Conservation (phyloP, 2,888 invertebrate species). For the Clivina fossor region DNA sequence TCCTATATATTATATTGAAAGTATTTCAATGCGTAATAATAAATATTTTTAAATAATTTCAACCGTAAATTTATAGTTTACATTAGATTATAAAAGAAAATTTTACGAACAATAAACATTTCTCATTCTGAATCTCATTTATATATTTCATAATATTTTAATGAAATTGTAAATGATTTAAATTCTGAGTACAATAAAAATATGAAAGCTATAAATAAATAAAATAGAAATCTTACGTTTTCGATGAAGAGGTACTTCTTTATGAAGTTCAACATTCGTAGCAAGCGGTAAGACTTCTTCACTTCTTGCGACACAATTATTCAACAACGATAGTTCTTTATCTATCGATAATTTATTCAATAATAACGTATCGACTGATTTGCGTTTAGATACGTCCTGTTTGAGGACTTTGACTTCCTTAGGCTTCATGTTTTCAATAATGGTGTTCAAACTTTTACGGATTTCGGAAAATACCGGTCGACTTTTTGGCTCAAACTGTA, state of each 20-base stretch:
- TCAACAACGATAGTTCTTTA: constrained; percentile 39
- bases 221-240: constrained; percentile 46
- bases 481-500: constrained; percentile 85
- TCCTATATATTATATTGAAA: no score
- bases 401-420: constrained; percentile 39
- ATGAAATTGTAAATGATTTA: no score
- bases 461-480: constrained; percentile 87
- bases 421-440: constrained; percentile 52
- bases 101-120: no score
- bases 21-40: no score
- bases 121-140: no score
- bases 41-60: no score
- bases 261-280: constrained; percentile 35
- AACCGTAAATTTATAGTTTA: no score
- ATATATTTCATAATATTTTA: no score
- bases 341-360: constrained; percentile 35
- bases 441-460: constrained; percentile 64
- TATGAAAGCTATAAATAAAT: no score
- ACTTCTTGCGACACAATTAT: constrained; percentile 52
- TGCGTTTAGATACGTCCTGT: constrained; percentile 42
- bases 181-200: no score
- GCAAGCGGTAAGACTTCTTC: constrained; percentile 53
- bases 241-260: constrained; percentile 43
- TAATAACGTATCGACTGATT: constrained; percentile 41
- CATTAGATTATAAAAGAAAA: no score